Evolutionary conservation across 2,113 vertebrate genomes (phyloP).

Genomic region (Pollimyrus isidori): DNA sequence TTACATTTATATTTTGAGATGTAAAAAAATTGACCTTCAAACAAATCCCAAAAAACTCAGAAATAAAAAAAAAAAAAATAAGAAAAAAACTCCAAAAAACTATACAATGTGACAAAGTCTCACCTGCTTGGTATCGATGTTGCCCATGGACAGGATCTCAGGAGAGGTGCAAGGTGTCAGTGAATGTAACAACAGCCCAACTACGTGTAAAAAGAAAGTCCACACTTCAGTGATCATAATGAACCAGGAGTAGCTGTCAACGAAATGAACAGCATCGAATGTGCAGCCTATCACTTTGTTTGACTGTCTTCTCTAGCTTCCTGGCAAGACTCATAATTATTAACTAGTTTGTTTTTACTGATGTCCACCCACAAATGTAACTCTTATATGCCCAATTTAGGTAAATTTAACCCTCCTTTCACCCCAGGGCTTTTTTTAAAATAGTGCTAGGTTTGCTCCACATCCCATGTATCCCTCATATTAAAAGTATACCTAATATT

Average conservation of each 20-base stretch:
- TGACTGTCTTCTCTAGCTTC: not conserved
- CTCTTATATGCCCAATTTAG: not conserved
- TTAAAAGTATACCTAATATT: not conserved
- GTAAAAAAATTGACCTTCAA: not conserved
- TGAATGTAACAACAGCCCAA: constrained; percentile 18
- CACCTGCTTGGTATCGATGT: constrained; percentile 36
- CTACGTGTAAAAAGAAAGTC: constrained; percentile 22
- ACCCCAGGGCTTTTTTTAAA: not conserved
- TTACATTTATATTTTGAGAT: not conserved
- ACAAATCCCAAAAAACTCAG: not conserved
- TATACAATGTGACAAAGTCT: constrained; percentile 9
- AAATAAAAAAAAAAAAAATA: not conserved
- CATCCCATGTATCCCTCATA: not conserved
- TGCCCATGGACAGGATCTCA: constrained; percentile 28
- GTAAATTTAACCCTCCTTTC: not conserved
- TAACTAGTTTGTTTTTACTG: not conserved
- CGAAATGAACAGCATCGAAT: not conserved
- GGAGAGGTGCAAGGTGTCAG: constrained; percentile 27
- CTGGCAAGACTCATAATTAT: not conserved
- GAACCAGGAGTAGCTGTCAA: not conserved
- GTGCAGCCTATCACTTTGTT: not conserved
- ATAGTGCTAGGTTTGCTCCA: not conserved
- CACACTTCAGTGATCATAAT: constrained; percentile 19
- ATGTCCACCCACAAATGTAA: constrained; percentile 9
- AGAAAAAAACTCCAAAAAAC: not conserved